Base-by-base conservation (phyloP, 2,113 vertebrate species). In the Triplophysa rosa region DNA sequence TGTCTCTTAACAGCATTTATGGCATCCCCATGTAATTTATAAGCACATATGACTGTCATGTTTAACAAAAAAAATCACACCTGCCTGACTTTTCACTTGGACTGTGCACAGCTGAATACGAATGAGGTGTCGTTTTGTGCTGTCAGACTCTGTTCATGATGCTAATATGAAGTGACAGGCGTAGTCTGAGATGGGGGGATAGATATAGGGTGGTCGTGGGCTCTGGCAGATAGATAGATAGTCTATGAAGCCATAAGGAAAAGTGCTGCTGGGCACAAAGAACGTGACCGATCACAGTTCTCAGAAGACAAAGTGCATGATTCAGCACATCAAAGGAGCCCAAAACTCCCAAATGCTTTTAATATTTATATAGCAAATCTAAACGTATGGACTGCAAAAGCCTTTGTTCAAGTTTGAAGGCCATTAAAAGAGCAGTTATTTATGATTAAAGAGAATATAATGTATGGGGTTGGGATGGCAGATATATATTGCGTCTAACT, bases 21-120 rank as follows among this genome's bases (percentile, higher is more conserved):
- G 42, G 19, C 77, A 74, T 52, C 64, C 77, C 54, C 63, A 58
- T 56, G 63, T 78, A 77, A 80, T 77, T 56, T 69, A 73, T 79
- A 73, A 75, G 62, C 67, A 54, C 56, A 72, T 65, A 77, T 80
- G 67, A 84, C 65, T 84, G 81, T 82, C 80, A 82, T 84, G 56
- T 83, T 80, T 56, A 80, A 63, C 67, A 78, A 56, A 76, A 72
- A 58, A 45, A 70, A 58, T 54, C 73, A 78, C 76, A 59, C 76
- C 72, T 82, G 63, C 78, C 54, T 77, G 56, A 72, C 78, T 26
- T 76, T 73, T 6, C 23, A 37, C 65, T 81, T 54, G 77, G 59
- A 78, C 40, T 62, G 23, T 5, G 64, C 69, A 49, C 77, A 66
- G 23, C 70, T 70, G 84, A 82, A 82, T 84, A 67, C 80, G 80